Base-by-base conservation (phyloP, 2,797 vertebrate genomes). In the Gadopsis marmoratus region DNA sequence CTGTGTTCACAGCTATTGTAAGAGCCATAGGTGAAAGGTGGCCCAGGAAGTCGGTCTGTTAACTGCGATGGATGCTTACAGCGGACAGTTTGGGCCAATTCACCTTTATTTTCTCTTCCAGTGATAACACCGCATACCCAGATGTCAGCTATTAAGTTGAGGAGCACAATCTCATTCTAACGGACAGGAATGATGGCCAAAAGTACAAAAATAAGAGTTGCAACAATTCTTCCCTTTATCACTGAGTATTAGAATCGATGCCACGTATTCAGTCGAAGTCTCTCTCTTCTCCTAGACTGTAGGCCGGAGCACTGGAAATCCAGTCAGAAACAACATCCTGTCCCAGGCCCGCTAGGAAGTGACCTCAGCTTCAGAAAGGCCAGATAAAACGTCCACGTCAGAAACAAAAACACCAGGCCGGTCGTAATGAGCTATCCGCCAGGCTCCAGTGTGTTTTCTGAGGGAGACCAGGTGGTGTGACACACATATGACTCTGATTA, bases 401-500 rank as follows among this genome's bases (percentile, higher is more conserved):
- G 90, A 86, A 92, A 93, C 81, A 83, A 90, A 92, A 93, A 93
- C 88, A 93, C 41, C 60, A 37, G 85, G 79, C 80, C n/a, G 33
- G 74, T 68, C 4, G 45, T 92, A 94, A 94, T 91, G 91, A 94
- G 92, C 86, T 78, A 64, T 84, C 83, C 88, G 17, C 89, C 88
- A 84, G 84, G 90, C 89, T 89, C 84, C 82, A 84, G 83, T 75
- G 89, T 92, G 90, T 84, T 26, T 26, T 91, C 89, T 91, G 91
- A 91, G 74, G 90, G 90, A 90, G 92, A 84, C 92, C 93, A 93
- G 93, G 93, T 94, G 94, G 91, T 92, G 90, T 90, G 90, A 93
- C 93, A 93, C 89, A 91, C 93, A 94, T 89, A 92, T 93, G 92
- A 94, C 87, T 93, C 90, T 93, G 91, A 94, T 93, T 93, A 93